Evolutionary conservation across 2,888 invertebrate species (phyloP), one percentile per base, ranked within the genome.

Genomic region (Hartigia nigra): DNA sequence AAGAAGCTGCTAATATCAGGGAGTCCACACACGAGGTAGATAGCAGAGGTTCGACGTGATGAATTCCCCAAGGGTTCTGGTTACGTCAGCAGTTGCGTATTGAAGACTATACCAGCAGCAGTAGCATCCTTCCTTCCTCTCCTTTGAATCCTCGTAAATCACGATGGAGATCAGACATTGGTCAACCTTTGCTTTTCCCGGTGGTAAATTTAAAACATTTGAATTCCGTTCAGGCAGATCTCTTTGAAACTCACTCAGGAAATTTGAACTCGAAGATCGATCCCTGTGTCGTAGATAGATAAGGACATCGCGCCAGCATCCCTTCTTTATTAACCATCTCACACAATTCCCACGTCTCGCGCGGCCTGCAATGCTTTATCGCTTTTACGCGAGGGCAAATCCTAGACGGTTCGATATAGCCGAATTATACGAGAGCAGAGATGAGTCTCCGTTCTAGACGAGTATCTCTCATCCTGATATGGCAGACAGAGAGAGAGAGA

Each of bases 361-460:
- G 55, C 23, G 55, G 55, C 55, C 55, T 55, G 55, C 9, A 55
- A 55, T 55, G 55, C 23, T 55, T 55, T 55, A 55, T 55, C 55
- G 55, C 23, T 55, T 23, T 55, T 55, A 55, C 55, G 55, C 55
- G 55, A 55, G 55, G 23, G 55, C 55, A 55, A 55, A 55, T 34
- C 72, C 72, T 72, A 75, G n/a, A 34, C 14, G 11, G 75, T 31
- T 34, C 31, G 37, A 9, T n/a, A 75, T 75, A 31, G 75, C 75
- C 34, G 75, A 75, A 75, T 75, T 75, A 75, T 75, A 75, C 75
- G 34, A 34, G 34, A 37, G 23, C 75, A 12, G 36, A 75, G n/a
- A 36, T 34, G 34, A 23, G 37, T 31, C 34, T 34, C 32, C 23
- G 12, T 36, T 31, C n/a, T 34, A 4, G 75, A 31, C 36, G 34